Evolutionary conservation across 2,113 vertebrate species (phyloP).

Genomic region (Pluvialis apricaria): DNA sequence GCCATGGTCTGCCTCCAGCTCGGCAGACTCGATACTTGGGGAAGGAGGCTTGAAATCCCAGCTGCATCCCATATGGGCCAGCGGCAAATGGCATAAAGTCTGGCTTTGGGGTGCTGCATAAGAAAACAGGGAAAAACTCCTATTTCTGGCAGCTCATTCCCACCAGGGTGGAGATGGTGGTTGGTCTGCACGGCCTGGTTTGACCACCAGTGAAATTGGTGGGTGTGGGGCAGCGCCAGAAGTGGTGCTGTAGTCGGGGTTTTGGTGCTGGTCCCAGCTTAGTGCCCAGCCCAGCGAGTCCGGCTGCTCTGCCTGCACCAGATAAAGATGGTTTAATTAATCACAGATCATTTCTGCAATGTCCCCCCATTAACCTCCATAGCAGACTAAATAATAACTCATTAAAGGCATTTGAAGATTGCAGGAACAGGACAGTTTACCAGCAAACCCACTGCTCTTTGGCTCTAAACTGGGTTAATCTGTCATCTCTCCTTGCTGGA

Average conservation of each 20-base stretch:
- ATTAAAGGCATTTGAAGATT: conserved; percentile 30
- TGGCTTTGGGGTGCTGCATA: background rate
- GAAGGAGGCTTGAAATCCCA: background rate
- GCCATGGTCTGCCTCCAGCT: background rate
- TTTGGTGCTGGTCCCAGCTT: background rate
- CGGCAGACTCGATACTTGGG: fast-evolving
- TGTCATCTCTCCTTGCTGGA: background rate
- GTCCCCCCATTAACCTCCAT: conserved; percentile 23
- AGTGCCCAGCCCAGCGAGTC: background rate
- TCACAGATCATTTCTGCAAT: conserved; percentile 29
- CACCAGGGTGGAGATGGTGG: fast-evolving
- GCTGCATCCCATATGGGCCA: too few relatives aligned
- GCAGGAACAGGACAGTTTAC: conserved; percentile 10
- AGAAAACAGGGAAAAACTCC: background rate
- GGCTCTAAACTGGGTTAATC: conserved; percentile 49
- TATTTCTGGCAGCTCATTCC: background rate
- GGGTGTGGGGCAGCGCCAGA: fast-evolving
- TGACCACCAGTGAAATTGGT: fast-evolving
- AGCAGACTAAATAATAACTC: conserved; percentile 42
- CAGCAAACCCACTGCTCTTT: conserved; percentile 17
- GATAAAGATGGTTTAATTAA: conserved; percentile 32
- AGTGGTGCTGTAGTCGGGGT: fast-evolving
- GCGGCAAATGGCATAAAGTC: fast-evolving
- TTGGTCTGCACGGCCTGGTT: background rate
- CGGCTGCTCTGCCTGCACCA: fast-evolving